Evolutionary conservation across 2,797 vertebrate species (phyloP), one percentile per base, ranked within the genome.

Genomic region (Acridotheres tristis): DNA sequence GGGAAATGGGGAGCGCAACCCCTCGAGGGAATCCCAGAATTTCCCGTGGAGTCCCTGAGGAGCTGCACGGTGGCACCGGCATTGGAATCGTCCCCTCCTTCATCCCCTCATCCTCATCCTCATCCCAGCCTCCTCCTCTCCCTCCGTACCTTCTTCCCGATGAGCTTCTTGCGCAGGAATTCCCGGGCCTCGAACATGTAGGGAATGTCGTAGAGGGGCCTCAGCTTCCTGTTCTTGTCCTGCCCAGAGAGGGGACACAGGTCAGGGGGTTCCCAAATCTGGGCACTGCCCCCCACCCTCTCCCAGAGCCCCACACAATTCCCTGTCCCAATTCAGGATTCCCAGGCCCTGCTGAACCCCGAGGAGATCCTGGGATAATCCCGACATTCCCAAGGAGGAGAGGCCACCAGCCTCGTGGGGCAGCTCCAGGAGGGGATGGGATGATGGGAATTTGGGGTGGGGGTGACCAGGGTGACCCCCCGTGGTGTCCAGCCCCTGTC

Each of bases 141-240:
- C 16, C 71, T 50, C 83, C 1, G 0, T 97, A 99, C 99, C 99
- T 99, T 99, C 94, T 99, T 99, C 43, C 99, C 99, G 9, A 99
- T 99, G 84, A 99, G 98, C 94, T 99, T 99, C 98, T 99, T 99
- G 92, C 99, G 98, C 92, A 99, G 98, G 98, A 99, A 99, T 93
- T 99, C 99, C 20, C 99, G 98, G 78, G 99, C 99, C 97, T 99
- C 99, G 20, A 99, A 99, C 99, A 99, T 99, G 97, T 99, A 99
- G 61, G 99, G 99, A 96, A 99, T 99, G 98, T 99, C 99, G 4
- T 99, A 99, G 29, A 99, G 98, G 0, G 99, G 99, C 88, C 99
- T 98, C 93, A 99, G 99, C 75, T 99, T 99, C 97, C 99, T 99
- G 98, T 99, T 99, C 98, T 99, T 99, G 98, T 99, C 99, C 98